Percentiles rank a stretch among this genome's conserved stretches.
phyloP scores from a whole-genome alignment of 2,113 vertebrate species.

The Arvicanthis niloticus region DNA sequence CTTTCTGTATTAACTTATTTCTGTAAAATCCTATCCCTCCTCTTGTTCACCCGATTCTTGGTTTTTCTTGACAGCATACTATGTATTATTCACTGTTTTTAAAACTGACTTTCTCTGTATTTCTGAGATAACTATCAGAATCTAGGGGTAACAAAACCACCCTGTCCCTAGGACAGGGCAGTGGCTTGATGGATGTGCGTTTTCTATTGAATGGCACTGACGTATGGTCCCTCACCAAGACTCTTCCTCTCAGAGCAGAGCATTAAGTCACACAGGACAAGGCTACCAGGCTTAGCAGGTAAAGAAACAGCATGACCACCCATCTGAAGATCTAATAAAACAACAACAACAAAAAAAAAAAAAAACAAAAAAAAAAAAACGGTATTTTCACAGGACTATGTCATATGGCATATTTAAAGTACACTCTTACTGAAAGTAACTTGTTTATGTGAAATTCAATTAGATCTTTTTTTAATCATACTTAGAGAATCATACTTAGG shows the following conservation, averaged over 20 bases:
- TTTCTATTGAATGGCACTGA: neutral
- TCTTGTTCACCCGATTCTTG: neutral
- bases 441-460: slow-evolving; percentile 26
- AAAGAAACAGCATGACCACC: neutral
- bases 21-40: neutral
- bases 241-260: neutral
- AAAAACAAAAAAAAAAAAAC: neutral
- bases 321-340: neutral
- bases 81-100: neutral
- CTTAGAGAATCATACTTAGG: neutral
- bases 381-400: neutral
- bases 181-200: neutral
- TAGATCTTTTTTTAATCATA: neutral
- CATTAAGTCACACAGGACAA: neutral
- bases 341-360: too few species aligned
- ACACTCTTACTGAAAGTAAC: neutral
- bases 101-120: neutral
- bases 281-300: neutral
- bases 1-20: too few species aligned
- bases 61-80: neutral
- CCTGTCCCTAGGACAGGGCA: neutral
- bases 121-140: neutral
- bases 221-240: neutral
- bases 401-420: neutral
- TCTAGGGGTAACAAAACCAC: neutral